Evolutionary conservation across 2,888 invertebrate species (phyloP).

Genomic region (Alloscopus bannaensis): DNA sequence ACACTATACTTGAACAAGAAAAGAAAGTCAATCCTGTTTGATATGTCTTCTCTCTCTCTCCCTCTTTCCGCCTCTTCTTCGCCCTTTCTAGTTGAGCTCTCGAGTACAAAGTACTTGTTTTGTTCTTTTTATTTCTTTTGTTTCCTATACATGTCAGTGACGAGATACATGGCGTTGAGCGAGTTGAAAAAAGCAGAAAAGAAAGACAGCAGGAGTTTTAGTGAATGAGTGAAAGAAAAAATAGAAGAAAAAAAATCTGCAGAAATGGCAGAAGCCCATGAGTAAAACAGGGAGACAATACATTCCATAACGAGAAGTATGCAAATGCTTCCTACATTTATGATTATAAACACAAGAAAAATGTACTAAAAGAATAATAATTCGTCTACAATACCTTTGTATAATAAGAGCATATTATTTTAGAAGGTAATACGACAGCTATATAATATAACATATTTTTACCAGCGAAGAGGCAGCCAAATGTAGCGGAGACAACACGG

Average conservation of each 20-base stretch:
- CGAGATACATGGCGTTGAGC: not conserved
- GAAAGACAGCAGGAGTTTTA: slow-evolving; percentile 28
- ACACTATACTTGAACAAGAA: slow-evolving; percentile 27
- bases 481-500: slow-evolving; percentile 11
- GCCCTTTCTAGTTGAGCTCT: slow-evolving; percentile 2
- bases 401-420: no score
- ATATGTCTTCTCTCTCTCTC: slow-evolving; percentile 8
- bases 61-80: slow-evolving; percentile 19
- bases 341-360: no score
- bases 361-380: no score
- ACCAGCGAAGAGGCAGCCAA: slow-evolving; percentile 19
- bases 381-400: no score
- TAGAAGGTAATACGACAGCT: no score
- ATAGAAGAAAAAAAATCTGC: slow-evolving; percentile 5
- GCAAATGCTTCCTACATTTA: no score
- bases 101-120: not conserved
- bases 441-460: no score
- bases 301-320: no score
- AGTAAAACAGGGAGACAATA: no score
- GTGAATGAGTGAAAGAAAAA: not conserved
- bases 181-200: not conserved
- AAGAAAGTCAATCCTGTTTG: slow-evolving; percentile 46
- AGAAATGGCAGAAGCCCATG: slow-evolving; percentile 17
- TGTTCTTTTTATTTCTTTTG: slow-evolving; percentile 29
- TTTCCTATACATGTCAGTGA: slow-evolving; percentile 13